Percentiles rank a stretch among this genome's conserved stretches.
Evolutionary conservation across 2,888 invertebrate species (phyloP).

Genomic region (Pollenia angustigena): DNA sequence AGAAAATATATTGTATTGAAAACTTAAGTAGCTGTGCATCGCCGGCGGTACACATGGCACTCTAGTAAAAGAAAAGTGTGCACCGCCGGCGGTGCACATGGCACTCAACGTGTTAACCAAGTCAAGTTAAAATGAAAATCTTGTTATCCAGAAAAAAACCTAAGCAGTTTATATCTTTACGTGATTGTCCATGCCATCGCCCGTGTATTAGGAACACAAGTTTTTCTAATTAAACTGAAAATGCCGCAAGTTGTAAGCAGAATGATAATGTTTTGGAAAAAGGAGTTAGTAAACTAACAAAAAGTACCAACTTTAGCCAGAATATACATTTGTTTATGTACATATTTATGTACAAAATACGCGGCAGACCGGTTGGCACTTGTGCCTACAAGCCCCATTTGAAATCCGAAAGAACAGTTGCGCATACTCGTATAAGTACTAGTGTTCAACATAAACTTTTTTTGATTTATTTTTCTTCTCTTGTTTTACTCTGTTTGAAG

Average conservation of each 20-base stretch:
- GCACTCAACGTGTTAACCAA: conserved; percentile 6
- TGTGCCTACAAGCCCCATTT: conserved; percentile 42
- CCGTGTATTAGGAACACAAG: conserved; percentile 35
- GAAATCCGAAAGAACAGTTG: conserved; percentile 21
- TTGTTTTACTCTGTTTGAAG: conserved; percentile 47
- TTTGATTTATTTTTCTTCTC: conserved; percentile 5
- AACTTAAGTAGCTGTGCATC: too few species aligned
- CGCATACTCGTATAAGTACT: not conserved
- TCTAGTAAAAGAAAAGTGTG: too few species aligned
- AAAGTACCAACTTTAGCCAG: conserved; percentile 1
- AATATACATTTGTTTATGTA: not conserved
- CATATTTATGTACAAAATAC: not conserved
- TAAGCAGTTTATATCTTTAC: conserved; percentile 24
- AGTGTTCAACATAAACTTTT: not conserved
- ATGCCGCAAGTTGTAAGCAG: conserved; percentile 26
- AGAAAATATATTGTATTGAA: too few species aligned
- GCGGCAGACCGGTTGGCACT: not conserved
- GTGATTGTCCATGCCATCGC: conserved; percentile 22
- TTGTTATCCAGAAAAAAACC: conserved; percentile 36
- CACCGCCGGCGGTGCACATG: too few species aligned
- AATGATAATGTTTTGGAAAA: conserved; percentile 14
- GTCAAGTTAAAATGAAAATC: conserved; percentile 31
- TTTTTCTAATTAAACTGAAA: conserved; percentile 39
- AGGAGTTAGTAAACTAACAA: not conserved
- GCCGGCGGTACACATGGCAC: too few species aligned